phyloP scores from a whole-genome alignment of 2,113 vertebrate genomes.

The Pteropus alecto region DNA sequence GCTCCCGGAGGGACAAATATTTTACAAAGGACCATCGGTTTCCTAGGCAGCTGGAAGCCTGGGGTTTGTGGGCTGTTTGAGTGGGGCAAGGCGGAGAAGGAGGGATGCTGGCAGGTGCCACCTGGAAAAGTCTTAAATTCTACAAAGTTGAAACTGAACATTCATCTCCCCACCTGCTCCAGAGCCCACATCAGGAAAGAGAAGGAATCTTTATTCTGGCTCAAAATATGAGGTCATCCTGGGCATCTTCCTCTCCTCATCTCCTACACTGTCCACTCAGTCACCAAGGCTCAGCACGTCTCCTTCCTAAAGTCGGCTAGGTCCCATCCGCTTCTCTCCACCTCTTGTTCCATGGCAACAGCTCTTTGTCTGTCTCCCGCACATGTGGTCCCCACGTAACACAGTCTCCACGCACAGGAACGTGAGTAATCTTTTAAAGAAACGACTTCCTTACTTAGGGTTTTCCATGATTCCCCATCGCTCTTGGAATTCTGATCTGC shows the following conservation, averaged over 20 bases:
- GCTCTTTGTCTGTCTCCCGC: not conserved
- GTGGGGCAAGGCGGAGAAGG: not conserved
- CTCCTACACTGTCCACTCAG: no score
- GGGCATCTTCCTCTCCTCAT: not conserved
- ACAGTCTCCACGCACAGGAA: not conserved
- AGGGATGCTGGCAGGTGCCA: not conserved
- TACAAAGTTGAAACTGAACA: not conserved
- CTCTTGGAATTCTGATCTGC: not conserved
- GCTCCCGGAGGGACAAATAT: not conserved
- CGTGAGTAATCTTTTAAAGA: not conserved
- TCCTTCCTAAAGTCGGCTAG: not conserved
- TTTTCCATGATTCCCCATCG: not conserved
- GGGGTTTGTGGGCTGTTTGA: not conserved
- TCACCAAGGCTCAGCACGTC: not conserved
- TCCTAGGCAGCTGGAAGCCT: not conserved
- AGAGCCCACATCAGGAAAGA: not conserved
- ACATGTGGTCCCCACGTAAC: not conserved
- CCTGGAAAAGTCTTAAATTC: not conserved
- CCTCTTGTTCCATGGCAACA: not conserved
- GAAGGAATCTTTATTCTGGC: not conserved
- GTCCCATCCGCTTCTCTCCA: not conserved
- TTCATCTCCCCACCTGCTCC: not conserved
- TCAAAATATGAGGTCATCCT: not conserved
- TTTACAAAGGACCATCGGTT: not conserved
- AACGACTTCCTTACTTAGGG: not conserved